These are phyloP conservation scores for Limosa lapponica DNA, from an alignment of 2,797 vertebrate species.

Conservation along the genomic window DNA sequence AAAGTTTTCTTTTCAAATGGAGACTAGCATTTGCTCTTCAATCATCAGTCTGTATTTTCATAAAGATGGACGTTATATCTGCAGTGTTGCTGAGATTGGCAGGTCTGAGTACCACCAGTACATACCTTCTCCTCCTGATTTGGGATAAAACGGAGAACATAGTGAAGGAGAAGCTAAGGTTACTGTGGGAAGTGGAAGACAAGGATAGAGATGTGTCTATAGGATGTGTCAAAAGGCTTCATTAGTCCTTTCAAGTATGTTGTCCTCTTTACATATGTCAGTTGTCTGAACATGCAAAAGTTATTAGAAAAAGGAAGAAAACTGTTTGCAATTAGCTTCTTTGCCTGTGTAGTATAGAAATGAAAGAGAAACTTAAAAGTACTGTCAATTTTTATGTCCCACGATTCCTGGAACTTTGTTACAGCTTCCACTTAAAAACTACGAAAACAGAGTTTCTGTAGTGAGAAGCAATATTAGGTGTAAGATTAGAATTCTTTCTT, in stretches of 20 bases:
- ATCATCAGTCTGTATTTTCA: not conserved
- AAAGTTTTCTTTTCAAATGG: not conserved
- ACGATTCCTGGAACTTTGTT: not conserved
- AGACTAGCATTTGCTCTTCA: not conserved
- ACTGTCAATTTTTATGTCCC: not conserved
- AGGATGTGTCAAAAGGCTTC: not conserved
- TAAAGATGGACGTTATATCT: not conserved
- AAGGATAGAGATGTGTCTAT: not conserved
- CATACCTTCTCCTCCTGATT: fast-evolving
- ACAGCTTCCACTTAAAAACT: not conserved
- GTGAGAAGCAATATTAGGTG: not conserved
- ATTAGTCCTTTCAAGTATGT: not conserved
- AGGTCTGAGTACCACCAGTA: not conserved
- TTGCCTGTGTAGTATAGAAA: not conserved
- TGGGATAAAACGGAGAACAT: not conserved
- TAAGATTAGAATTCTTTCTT: not conserved
- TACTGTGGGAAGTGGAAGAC: not conserved
- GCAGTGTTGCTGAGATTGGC: not conserved
- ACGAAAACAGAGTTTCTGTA: not conserved
- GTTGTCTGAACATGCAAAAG: not conserved
- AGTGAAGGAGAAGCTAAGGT: not conserved
- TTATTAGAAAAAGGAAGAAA: not conserved
- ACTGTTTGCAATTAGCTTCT: not conserved
- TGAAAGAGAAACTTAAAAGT: not conserved
- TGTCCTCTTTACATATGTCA: not conserved